Conservation (phyloP, 1,140 invertebrate genomes). For the Epicauta chinensis region DNA sequence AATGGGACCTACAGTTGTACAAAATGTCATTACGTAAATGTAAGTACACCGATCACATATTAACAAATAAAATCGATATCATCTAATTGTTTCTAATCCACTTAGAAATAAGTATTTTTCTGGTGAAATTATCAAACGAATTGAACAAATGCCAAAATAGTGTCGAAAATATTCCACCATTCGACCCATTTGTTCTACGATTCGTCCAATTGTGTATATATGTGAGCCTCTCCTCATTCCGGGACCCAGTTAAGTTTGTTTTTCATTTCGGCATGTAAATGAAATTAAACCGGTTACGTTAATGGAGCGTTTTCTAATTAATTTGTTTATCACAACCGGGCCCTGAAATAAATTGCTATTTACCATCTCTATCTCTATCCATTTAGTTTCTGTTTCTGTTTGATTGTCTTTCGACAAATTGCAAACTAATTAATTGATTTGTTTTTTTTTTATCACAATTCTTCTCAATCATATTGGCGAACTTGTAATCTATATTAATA, state of each 20-base stretch:
- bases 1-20: slow-evolving; percentile 40
- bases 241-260: slow-evolving; percentile 13
- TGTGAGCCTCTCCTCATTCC: slow-evolving; percentile 5
- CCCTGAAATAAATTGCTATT: slow-evolving; percentile 12
- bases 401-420: no score
- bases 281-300: slow-evolving; percentile 17
- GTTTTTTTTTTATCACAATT: no score
- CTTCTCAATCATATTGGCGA: no score
- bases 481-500: no score
- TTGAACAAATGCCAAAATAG: slow-evolving; percentile 22
- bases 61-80: slow-evolving; percentile 41
- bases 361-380: slow-evolving; percentile 8
- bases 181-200: no score
- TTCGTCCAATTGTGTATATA: background rate
- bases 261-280: slow-evolving; percentile 17
- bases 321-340: slow-evolving; percentile 12
- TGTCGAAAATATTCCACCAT: no score
- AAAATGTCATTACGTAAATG: slow-evolving; percentile 41
- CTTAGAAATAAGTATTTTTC: slow-evolving; percentile 1
- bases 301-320: slow-evolving; percentile 17
- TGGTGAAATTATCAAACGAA: background rate
- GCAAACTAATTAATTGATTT: no score
- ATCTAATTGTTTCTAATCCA: slow-evolving; percentile 30
- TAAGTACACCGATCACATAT: slow-evolving; percentile 39
- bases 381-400: no score